Evolutionary conservation across 2,113 vertebrate genomes (phyloP), one percentile per base, ranked within the genome.

Genomic region (Dinomys branickii): DNA sequence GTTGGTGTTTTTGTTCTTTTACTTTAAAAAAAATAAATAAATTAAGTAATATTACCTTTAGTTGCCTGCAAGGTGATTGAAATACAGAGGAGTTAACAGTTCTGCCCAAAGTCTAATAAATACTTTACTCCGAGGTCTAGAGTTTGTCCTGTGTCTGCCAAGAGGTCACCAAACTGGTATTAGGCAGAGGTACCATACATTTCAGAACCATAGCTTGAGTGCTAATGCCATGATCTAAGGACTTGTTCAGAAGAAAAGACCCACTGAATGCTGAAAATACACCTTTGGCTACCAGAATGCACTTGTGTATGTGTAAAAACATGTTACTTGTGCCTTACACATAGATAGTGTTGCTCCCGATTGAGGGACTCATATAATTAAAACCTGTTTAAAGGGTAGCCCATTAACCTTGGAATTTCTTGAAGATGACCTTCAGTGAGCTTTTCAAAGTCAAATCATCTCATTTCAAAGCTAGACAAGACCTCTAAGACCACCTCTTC

Each of bases 241-340:
- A 2, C 3, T 77, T n/a, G 75, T 16, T 69, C 69, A 50, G 33
- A 73, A 58, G 58, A 61, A 59, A 73, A 12, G 5, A 52, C 9
- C 5, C 41, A 7, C 19, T 28, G 59, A 38, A 50, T 33, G 9
- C 3, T 12, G 71, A 17, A 56, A 92, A 91, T 82, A 78, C 85
- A 73, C 5, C 30, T 44, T 38, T 4, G 35, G 4, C 35, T 87
- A 11, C 41, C 13, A n/a, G 28, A 52, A 10, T 3, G 1, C 67
- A 0, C 38, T 41, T 28, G 1, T 41, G 2, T 54, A 5, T 19
- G 6, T 58, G 11, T 54, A 30, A 38, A 81, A 38, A 17, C 54
- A 0, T 8, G 19, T 30, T 22, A 17, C 6, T 13, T 52, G 2
- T 0, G 10, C 44, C 8, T 10, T 38, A 22, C 28, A 11, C 35